Percentiles rank a stretch among this genome's conserved stretches.
These are phyloP conservation scores for Coregonus suidteri DNA, from an alignment of 2,797 vertebrate genomes.

Conservation along the genomic window DNA sequence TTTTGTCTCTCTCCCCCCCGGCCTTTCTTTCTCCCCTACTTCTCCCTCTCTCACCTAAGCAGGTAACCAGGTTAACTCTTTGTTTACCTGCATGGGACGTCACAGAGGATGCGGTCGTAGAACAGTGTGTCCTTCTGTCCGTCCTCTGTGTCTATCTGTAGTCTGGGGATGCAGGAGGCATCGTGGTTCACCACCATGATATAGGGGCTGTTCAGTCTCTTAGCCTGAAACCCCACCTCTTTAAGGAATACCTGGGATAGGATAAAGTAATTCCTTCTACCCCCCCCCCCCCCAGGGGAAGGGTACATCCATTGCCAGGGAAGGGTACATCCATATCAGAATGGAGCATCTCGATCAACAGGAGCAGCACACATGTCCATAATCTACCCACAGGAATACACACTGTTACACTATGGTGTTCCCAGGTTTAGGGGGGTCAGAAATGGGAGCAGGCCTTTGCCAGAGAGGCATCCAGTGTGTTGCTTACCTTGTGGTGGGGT, in stretches of 20 bases:
- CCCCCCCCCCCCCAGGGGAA: too few species aligned
- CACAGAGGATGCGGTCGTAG: conserved; percentile 94
- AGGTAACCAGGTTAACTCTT: not conserved
- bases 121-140: conserved; percentile 87
- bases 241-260: too few species aligned
- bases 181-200: conserved; percentile 99
- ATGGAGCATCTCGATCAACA: conserved; percentile 95
- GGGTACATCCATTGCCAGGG: too few species aligned
- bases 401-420: not conserved
- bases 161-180: conserved; percentile 90
- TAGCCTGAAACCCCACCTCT: too few species aligned
- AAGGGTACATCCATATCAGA: conserved; percentile 93
- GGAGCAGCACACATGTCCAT: conserved; percentile 98
- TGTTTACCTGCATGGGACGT: conserved; percentile 94
- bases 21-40: conserved; percentile 10
- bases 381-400: conserved; percentile 75
- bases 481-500: conserved; percentile 91
- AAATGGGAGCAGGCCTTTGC: not conserved
- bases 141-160: conserved; percentile 75
- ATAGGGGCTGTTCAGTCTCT: conserved; percentile 93
- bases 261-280: too few species aligned
- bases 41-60: conserved; percentile 16
- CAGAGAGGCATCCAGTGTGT: not conserved
- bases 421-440: not conserved
- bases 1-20: not conserved